phyloP scores from a whole-genome alignment of 2,888 invertebrate genomes.

The Neocrepidodera transversa region DNA sequence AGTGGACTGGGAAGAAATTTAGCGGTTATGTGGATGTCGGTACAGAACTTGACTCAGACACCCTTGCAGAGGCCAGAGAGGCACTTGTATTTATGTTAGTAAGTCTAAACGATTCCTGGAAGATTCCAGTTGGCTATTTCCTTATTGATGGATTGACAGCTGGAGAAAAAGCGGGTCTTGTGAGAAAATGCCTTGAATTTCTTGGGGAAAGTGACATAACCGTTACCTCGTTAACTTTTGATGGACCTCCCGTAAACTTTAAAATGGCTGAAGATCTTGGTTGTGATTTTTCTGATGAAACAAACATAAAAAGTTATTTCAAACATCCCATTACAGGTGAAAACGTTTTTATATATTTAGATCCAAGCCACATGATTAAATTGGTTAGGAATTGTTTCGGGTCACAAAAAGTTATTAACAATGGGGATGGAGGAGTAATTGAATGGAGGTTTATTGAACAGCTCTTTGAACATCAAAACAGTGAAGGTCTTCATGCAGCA shows the following conservation, averaged over 20 bases:
- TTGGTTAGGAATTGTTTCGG: slow-evolving; percentile 16
- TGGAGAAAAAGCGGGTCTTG: slow-evolving; percentile 31
- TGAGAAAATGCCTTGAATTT: slow-evolving; percentile 31
- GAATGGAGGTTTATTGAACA: slow-evolving; percentile 31
- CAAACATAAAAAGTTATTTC: slow-evolving; percentile 21
- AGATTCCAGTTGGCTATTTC: slow-evolving; percentile 44
- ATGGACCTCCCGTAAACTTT: slow-evolving; percentile 33
- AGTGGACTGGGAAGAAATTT: slow-evolving; percentile 25
- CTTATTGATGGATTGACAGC: slow-evolving; percentile 34
- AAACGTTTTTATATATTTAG: slow-evolving; percentile 16
- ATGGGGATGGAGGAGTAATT: slow-evolving; percentile 15
- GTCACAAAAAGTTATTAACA: slow-evolving; percentile 1
- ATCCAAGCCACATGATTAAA: slow-evolving; percentile 20
- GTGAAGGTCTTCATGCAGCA: slow-evolving; percentile 24
- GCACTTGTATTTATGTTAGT: slow-evolving; percentile 40
- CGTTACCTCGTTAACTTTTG: slow-evolving; percentile 40
- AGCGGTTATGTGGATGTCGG: slow-evolving; percentile 38
- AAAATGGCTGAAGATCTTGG: neutral
- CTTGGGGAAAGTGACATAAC: slow-evolving; percentile 32
- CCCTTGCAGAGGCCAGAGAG: slow-evolving; percentile 42
- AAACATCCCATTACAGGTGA: slow-evolving; percentile 11
- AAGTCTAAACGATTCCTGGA: slow-evolving; percentile 39
- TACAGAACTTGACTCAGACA: slow-evolving; percentile 33
- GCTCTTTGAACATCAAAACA: slow-evolving; percentile 32
- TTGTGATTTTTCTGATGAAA: neutral